Evolutionary conservation across 2,797 vertebrate species (phyloP).

Genomic region (Meriones psammophilus): DNA sequence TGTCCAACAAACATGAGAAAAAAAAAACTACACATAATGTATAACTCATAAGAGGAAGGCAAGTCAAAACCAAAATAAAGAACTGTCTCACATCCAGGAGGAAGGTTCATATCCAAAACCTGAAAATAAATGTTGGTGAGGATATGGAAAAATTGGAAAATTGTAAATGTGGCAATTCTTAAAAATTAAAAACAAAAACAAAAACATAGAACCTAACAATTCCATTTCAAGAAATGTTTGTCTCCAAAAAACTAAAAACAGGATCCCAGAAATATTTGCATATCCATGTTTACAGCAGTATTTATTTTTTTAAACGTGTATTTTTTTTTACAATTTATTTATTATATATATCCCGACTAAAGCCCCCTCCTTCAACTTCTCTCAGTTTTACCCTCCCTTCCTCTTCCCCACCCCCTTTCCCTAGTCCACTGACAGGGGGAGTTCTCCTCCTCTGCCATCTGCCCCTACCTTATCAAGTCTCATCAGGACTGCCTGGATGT

Average conservation of each 20-base stretch:
- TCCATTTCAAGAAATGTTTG: background rate
- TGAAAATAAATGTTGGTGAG: constrained; percentile 6
- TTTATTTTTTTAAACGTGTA: no score
- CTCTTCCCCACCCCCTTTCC: no score
- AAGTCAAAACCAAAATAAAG: constrained; percentile 2
- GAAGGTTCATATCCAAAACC: background rate
- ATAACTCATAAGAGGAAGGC: constrained; percentile 5
- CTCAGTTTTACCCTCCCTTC: no score
- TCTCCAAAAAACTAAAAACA: constrained; percentile 34
- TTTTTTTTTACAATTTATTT: no score
- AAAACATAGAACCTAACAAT: background rate
- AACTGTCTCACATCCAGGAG: background rate
- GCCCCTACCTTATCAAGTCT: no score
- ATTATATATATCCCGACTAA: no score
- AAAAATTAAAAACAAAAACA: constrained; percentile 19
- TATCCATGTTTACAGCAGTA: background rate
- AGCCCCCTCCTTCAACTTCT: no score
- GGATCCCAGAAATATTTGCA: background rate
- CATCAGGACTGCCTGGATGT: no score
- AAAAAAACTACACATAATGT: background rate
- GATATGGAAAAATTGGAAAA: background rate
- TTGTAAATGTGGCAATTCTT: background rate
- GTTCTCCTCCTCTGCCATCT: no score
- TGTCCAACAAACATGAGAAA: background rate
- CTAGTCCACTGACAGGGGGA: no score